A percentile compares a stretch with the other conserved stretches of the same genome.
Evolutionary conservation across 2,888 invertebrate genomes (phyloP).

Genomic region (Dioctria linearis): DNA sequence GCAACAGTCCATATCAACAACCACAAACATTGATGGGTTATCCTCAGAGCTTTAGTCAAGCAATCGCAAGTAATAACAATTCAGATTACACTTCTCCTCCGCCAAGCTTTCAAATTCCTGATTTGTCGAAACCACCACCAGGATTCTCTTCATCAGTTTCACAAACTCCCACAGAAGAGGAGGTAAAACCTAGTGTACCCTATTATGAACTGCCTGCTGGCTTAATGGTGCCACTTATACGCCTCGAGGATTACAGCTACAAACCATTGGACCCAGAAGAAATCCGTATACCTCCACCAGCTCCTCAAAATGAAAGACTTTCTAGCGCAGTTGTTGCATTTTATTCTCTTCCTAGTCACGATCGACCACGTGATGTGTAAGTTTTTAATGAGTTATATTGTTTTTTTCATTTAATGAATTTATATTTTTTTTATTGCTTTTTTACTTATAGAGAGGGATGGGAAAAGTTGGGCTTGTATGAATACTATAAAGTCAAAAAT

Average conservation of each 20-base stretch:
- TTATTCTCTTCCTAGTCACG: conserved; percentile 95
- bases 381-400: conserved; percentile 58
- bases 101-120: conserved; percentile 79
- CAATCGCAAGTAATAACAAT: conserved; percentile 63
- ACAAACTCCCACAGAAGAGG: conserved; percentile 73
- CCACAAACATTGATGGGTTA: conserved; percentile 10
- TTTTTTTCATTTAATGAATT: background rate
- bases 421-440: conserved; percentile 13
- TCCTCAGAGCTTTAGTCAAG: conserved; percentile 51
- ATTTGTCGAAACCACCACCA: conserved; percentile 90
- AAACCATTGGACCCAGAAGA: conserved; percentile 90
- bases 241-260: conserved; percentile 92
- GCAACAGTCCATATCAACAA: conserved; percentile 34
- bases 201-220: conserved; percentile 98
- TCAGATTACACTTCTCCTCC: conserved; percentile 73
- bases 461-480: conserved; percentile 97
- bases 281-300: conserved; percentile 94
- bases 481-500: conserved; percentile 98
- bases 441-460: conserved; percentile 86
- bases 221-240: conserved; percentile 96
- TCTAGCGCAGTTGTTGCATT: conserved; percentile 96
- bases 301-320: conserved; percentile 93
- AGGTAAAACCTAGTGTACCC: conserved; percentile 90
- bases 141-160: conserved; percentile 74
- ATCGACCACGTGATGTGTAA: conserved; percentile 93